phyloP scores from a whole-genome alignment of 2,113 vertebrate genomes.

The Bujurquina vittata region DNA sequence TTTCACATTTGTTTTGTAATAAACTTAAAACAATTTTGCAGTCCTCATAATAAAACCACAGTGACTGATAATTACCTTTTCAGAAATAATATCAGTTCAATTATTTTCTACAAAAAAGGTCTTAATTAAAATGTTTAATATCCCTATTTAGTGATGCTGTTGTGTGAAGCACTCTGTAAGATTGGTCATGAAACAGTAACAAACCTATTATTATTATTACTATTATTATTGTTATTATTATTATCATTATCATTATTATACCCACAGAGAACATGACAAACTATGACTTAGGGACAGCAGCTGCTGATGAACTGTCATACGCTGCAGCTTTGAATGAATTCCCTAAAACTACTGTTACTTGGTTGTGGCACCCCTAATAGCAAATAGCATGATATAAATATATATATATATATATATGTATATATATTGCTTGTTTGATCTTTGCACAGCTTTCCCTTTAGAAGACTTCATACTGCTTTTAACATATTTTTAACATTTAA shows the following conservation, averaged over 20 bases:
- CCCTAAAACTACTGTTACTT: neutral
- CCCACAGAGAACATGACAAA: neutral
- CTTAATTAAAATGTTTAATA: neutral
- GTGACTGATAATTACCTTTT: too few relatives aligned
- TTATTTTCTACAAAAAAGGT: neutral
- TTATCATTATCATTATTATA: neutral
- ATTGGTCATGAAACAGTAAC: neutral
- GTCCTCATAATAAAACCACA: neutral
- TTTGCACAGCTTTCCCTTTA: too few relatives aligned
- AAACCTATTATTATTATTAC: neutral
- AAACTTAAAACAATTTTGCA: neutral
- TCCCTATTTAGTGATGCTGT: too few relatives aligned
- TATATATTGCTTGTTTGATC: too few relatives aligned
- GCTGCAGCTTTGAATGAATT: neutral
- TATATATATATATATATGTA: too few relatives aligned
- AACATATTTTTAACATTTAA: too few relatives aligned
- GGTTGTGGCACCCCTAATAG: neutral
- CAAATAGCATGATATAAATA: too few relatives aligned
- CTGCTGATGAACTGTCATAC: neutral
- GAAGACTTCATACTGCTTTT: too few relatives aligned
- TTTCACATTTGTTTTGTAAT: neutral
- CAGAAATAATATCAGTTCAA: neutral
- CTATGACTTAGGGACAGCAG: neutral
- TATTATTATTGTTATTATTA: neutral
- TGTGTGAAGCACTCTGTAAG: neutral